These are phyloP conservation scores for Nothoprocta pentlandii DNA, from an alignment of 2,113 vertebrate species.

Conservation along the genomic window DNA sequence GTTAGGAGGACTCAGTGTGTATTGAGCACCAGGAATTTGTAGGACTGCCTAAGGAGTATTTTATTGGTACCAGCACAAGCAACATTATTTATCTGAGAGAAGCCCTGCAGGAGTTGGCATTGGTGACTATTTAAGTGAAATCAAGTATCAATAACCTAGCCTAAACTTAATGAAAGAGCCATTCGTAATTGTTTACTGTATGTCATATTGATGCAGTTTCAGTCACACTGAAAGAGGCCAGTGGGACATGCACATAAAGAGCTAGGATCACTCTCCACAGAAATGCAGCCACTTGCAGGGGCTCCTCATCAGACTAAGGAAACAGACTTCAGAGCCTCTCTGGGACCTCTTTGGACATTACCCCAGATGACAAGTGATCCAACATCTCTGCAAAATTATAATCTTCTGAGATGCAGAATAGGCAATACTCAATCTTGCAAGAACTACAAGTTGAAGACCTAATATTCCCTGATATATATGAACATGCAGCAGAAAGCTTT, in stretches of 20 bases:
- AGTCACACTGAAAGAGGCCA: not conserved
- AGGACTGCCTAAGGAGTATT: not conserved
- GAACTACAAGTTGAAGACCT: conserved; percentile 23
- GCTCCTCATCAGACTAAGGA: not conserved
- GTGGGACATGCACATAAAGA: not conserved
- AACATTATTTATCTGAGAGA: conserved; percentile 35
- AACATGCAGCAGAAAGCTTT: conserved; percentile 50
- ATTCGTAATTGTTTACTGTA: conserved; percentile 81
- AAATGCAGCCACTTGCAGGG: not conserved
- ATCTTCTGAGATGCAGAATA: not conserved
- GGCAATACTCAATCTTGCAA: not conserved
- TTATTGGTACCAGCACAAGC: not conserved
- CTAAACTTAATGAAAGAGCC: conserved; percentile 79
- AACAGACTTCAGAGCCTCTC: not conserved
- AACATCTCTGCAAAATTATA: not conserved
- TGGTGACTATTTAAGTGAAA: conserved; percentile 57
- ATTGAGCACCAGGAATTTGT: not conserved
- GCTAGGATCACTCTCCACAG: not conserved
- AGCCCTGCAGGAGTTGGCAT: not conserved
- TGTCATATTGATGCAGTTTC: conserved; percentile 76
- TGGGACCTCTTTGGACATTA: not conserved
- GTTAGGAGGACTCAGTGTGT: not conserved
- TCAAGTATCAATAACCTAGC: conserved; percentile 74
- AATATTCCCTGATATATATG: not conserved
- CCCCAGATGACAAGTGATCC: not conserved